Base-by-base conservation (phyloP, 2,113 vertebrate species). In the Micronisus gabar region DNA sequence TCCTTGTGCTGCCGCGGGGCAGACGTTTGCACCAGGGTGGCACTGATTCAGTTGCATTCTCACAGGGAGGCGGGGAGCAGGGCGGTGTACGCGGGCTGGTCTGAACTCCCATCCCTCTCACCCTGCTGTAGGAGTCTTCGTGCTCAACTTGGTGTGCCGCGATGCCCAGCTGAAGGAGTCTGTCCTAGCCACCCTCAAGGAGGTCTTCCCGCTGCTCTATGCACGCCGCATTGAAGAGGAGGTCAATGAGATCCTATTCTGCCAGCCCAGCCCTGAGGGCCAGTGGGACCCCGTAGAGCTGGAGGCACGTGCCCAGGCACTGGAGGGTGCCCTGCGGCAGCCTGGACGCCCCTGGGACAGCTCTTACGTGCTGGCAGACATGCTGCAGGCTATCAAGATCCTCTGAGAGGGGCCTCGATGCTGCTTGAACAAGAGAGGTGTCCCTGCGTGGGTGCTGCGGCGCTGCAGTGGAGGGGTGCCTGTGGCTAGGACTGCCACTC, bases 91-190 rank as follows among this genome's bases (percentile, higher is more conserved):
- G 0, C 1, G 0, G 50, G 41, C 32, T 25, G 45, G 2, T 59
- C 63, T 68, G 9, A 83, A 5, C 27, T 50, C 25, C 17, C 30
- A 8, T 30, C 43, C 27, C 11, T 95, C 85, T 81, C 23, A 0
- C 21, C 53, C 71, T 45, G 11, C 80, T 32, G 36, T 97, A 99
- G 99, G 99, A 47, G 71, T 99, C 62, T 99, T 99, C 36, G 98
- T 99, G 91, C 98, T 99, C 85, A 99, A 99, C 87, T 98, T 99
- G 18, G 99, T 99, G 85, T 99, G 99, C 91, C 99, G 99, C 1
- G 99, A 99, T 22, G 9, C 97, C 6, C 81, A 1, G 70, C 94
- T 99, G 83, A 99, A 98, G 97, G 98, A 98, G 15, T 97, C 97
- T 0, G 98, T 99, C 91, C 86, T 99, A 92, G 98, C 97, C n/a